Evolutionary conservation across 2,113 vertebrate species (phyloP).

Genomic region (Agelaius phoeniceus): DNA sequence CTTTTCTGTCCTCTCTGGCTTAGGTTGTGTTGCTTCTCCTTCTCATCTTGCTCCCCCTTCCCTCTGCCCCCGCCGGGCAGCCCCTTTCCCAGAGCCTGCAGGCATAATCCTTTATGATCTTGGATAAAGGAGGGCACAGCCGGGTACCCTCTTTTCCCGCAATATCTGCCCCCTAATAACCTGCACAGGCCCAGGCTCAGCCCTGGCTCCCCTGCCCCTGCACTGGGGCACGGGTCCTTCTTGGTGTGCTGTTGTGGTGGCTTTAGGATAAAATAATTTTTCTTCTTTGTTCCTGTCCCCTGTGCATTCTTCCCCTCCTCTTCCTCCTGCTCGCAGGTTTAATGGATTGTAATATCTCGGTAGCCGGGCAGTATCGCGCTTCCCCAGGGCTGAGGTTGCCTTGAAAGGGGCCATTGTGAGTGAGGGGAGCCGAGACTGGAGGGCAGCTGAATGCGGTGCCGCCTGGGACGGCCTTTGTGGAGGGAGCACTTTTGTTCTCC

Average conservation of each 20-base stretch:
- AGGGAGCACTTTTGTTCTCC: slow-evolving; percentile 48
- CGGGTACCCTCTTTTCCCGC: not conserved
- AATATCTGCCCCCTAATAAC: not conserved
- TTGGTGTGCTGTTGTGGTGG: not conserved
- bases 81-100: not conserved
- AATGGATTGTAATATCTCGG: not conserved
- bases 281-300: not conserved
- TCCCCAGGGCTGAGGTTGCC: not conserved
- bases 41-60: not conserved
- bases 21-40: not conserved
- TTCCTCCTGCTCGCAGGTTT: slow-evolving; percentile 23
- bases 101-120: not conserved
- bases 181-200: not conserved
- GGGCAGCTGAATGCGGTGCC: not conserved
- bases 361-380: not conserved
- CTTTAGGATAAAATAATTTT: not conserved
- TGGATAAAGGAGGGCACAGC: not conserved
- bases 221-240: not conserved
- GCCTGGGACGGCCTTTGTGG: slow-evolving; percentile 31
- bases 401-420: slow-evolving; percentile 64
- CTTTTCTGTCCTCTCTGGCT: slow-evolving; percentile 33
- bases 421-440: not conserved
- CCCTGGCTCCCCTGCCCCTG: not conserved
- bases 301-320: not conserved
- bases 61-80: not conserved